Conservation (phyloP, 1,140 invertebrate genomes). For the Zaprionus camerounensis region DNA sequence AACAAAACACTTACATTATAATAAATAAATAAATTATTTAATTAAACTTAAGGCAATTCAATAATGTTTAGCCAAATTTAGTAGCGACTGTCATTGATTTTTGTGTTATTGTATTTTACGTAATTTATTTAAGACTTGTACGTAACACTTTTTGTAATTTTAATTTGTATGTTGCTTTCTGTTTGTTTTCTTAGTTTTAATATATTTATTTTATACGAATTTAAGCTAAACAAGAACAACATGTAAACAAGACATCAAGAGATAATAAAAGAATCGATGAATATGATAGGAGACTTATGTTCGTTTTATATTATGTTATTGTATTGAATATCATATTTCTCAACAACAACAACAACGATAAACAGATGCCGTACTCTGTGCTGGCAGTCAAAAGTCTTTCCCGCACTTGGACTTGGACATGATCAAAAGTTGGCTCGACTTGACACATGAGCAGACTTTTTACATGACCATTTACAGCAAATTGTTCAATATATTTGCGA, state of each 20-base stretch:
- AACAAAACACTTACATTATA: constrained; percentile 5
- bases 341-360: background rate
- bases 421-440: constrained; percentile 46
- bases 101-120: constrained; percentile 49
- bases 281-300: background rate
- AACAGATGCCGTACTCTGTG: background rate
- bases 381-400: constrained; percentile 12
- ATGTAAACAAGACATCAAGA: constrained; percentile 42
- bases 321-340: no score
- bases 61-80: constrained; percentile 68
- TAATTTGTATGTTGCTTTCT: constrained; percentile 61
- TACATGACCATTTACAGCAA: constrained; percentile 65
- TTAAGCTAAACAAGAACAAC: constrained; percentile 36
- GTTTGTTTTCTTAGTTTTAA: constrained; percentile 81
- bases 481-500: constrained; percentile 70
- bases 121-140: constrained; percentile 48
- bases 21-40: constrained; percentile 17
- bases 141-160: constrained; percentile 25
- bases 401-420: constrained; percentile 19
- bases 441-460: constrained; percentile 76
- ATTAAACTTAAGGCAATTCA: constrained; percentile 15
- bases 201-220: constrained; percentile 64
- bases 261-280: constrained; percentile 41
- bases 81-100: constrained; percentile 63
- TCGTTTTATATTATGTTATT: no score